Base-by-base conservation (phyloP, 2,888 invertebrate genomes). In the Andrena marginata region DNA sequence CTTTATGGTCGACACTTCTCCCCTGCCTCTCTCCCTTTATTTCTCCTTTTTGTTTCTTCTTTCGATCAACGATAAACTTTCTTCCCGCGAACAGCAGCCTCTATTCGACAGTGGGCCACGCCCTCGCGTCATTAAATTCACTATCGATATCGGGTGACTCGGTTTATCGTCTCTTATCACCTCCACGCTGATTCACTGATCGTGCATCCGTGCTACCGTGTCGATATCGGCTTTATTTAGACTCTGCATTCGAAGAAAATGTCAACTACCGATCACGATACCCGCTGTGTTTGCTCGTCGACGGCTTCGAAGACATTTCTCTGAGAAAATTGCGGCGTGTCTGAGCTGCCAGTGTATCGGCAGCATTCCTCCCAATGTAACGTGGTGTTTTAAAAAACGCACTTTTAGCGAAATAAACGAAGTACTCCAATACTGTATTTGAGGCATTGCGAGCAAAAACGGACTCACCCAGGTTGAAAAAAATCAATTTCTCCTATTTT, bases 151-250 rank as follows among this genome's bases (percentile, higher is more conserved):
- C 82, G 76, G 49, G 75, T 72, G 80, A 69, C 77, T 67, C 26
- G 63, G 69, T 88, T 80, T 88, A 88, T 88, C 87, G 42, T 23
- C 65, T 8, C 73, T 86, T 87, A 87, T 87, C 87, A 62, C 35
- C 35, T 51, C 59, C 67, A 70, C 33, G 86, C 85, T 85, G 88
- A 86, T 86, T 88, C 87, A 86, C 70, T 77, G 77, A 76, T 77
- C 86, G 77, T 69, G 80, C 88, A 80, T 86, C 67, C 85, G 80
- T 75, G 88, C 87, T 87, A 87, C 87, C 86, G 87, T 88, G 62
- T 10, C 70, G 84, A 79, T 88, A 85, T 54, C 78, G 16, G 31
- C 59, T 85, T 85, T 85, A 80, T 85, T 82, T 80, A 72, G 63
- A 79, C 72, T 48, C 23, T 56, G 23, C 29, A 54, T 82, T 76